Evolutionary conservation across 2,113 vertebrate species (phyloP), one percentile per base, ranked within the genome.

Genomic region (Falcunculus frontatus): DNA sequence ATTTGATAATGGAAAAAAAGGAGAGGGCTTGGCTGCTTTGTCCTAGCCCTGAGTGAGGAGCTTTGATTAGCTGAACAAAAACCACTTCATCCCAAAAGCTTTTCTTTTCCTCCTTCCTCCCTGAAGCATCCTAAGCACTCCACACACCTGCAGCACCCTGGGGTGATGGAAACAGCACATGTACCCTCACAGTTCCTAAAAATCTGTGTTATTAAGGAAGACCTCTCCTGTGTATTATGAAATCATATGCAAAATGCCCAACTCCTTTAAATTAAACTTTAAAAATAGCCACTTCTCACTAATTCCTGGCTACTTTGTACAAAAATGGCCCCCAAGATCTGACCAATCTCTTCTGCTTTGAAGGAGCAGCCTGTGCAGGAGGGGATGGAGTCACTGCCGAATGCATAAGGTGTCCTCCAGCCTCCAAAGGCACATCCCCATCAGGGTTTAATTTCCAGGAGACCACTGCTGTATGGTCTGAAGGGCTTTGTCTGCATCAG

Each of bases 121-220:
- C 75, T 92, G 92, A 90, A 95, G 79, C 44, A 86, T 60, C 92
- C 64, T 95, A 70, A 93, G 41, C 68, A 67, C 79, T 90, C 62
- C 35, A 22, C 32, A 80, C 90, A 94, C 90, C 95, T 96, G 93
- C 92, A 90, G 83, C 87, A 81, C 82, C 88, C 85, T 89, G 95
- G 90, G 73, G 97, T 94, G 95, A 91, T 92, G 85, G 42, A 63
- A 94, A 88, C 12, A 65, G 52, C n/a, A 52, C n/a, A 53, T 1
- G 0, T 62, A 84, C n/a, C 63, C 29, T 91, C 53, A 53, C 23
- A 77, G 80, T 83, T 87, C 82, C 72, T 60, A 74, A 90, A 88
- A 79, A 11, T 68, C 18, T 30, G 7, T 69, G 11, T 25, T 76
- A 15, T 55, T 90, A 86, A 79, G 35, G 75, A 88, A 88, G 50